A percentile compares a stretch with the other conserved stretches of the same genome.
phyloP scores from a whole-genome alignment of 2,888 invertebrate species.

The Andrena praecox region DNA sequence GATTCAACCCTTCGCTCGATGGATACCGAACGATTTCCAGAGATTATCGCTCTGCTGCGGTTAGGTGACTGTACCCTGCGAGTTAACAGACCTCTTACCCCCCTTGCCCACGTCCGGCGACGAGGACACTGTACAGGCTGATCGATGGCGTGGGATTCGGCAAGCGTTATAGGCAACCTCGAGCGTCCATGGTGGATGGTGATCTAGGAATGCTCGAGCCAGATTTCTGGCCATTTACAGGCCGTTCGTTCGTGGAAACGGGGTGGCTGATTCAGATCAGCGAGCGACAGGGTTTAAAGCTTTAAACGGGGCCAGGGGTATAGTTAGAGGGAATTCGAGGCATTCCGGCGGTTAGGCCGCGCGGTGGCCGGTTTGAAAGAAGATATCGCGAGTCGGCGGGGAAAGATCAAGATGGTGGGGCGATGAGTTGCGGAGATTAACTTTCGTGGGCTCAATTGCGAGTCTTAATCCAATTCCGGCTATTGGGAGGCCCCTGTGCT shows the following conservation, averaged over 20 bases:
- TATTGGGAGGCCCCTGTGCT: not conserved
- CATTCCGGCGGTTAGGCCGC: not conserved
- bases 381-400: conserved; percentile 18
- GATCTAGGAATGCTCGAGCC: conserved; percentile 27
- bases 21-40: conserved; percentile 18
- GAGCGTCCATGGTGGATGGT: conserved; percentile 22
- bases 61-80: not conserved
- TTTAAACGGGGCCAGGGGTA: not conserved
- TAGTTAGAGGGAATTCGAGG: conserved; percentile 23
- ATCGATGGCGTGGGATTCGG: conserved; percentile 31
- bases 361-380: not conserved
- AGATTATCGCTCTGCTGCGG: not conserved
- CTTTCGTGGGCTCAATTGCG: conserved; percentile 18
- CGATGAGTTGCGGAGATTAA: conserved; percentile 30
- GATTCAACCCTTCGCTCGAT: conserved; percentile 7
- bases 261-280: conserved; percentile 53
- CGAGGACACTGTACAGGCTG: conserved; percentile 9
- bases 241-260: conserved; percentile 60
- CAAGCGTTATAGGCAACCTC: conserved; percentile 26
- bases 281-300: conserved; percentile 15
- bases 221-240: conserved; percentile 28
- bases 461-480: conserved; percentile 11
- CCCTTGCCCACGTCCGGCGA: not conserved
- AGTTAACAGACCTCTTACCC: conserved; percentile 41
- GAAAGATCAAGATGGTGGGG: not conserved